Percentiles rank a stretch among this genome's conserved stretches.
These are phyloP conservation scores for Eupithecia subfuscata DNA, from an alignment of 2,888 invertebrate species.

Conservation along the genomic window DNA sequence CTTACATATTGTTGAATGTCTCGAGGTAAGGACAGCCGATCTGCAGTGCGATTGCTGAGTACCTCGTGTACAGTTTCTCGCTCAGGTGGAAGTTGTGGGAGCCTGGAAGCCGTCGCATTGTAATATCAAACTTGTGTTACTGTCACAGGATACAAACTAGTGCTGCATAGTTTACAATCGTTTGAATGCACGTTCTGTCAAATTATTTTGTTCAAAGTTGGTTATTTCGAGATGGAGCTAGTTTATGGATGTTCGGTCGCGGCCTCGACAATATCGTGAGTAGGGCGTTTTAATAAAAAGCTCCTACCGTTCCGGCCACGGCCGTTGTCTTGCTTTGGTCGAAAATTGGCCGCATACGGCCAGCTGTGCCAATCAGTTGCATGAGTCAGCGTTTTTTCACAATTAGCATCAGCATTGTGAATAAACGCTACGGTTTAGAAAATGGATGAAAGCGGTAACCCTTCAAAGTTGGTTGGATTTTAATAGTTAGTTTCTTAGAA, in stretches of 20 bases:
- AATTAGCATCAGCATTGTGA: neutral
- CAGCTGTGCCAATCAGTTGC: slow-evolving; percentile 3
- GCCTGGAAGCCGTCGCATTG: slow-evolving; percentile 68
- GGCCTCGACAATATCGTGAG: neutral
- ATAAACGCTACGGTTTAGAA: neutral
- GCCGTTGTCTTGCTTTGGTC: neutral
- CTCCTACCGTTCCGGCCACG: neutral
- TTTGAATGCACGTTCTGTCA: slow-evolving; percentile 7
- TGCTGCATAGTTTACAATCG: neutral
- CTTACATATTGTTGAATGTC: slow-evolving; percentile 89
- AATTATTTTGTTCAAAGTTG: neutral
- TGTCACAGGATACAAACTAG: neutral
- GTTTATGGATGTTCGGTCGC: neutral
- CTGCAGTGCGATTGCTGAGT: slow-evolving; percentile 91
- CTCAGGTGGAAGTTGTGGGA: slow-evolving; percentile 88
- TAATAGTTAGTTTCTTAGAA: no score
- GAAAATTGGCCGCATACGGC: neutral
- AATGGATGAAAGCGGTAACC: neutral
- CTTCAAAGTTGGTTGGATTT: neutral
- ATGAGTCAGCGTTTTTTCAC: neutral
- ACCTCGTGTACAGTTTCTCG: slow-evolving; percentile 90
- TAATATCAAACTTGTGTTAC: neutral
- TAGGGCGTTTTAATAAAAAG: neutral
- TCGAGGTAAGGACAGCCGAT: slow-evolving; percentile 90
- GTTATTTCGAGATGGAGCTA: neutral